Conservation (phyloP, 1,140 invertebrate genomes). For the Latrodectus geometricus region DNA sequence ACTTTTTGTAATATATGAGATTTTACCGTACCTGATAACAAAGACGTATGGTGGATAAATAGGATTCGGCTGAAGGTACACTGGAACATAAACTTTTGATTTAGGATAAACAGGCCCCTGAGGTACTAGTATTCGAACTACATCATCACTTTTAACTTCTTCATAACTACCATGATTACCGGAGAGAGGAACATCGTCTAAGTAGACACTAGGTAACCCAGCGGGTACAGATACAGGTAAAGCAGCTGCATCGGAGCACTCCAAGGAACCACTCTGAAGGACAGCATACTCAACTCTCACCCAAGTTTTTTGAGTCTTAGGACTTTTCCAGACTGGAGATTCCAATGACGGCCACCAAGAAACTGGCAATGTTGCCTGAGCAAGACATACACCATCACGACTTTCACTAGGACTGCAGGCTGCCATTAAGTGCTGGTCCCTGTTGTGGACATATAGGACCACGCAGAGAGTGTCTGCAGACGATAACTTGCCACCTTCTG, state of each 20-base stretch:
- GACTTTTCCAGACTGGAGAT: conserved; percentile 66
- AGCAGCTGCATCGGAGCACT: conserved; percentile 58
- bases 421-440: conserved; percentile 75
- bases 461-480: conserved; percentile 64
- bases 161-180: conserved; percentile 81
- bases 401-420: conserved; percentile 85
- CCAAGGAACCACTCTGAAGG: conserved; percentile 68
- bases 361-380: conserved; percentile 81
- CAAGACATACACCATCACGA: conserved; percentile 89
- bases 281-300: conserved; percentile 85
- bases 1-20: background rate
- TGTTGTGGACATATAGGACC: conserved; percentile 78
- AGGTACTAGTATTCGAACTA: conserved; percentile 85
- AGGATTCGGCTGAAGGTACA: conserved; percentile 78
- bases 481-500: conserved; percentile 46
- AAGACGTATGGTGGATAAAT: conserved; percentile 78
- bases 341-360: conserved; percentile 82
- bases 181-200: conserved; percentile 79
- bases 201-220: conserved; percentile 52
- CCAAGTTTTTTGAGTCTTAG: conserved; percentile 78
- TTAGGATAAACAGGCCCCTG: conserved; percentile 87
- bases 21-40: conserved; percentile 79
- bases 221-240: conserved; percentile 54
- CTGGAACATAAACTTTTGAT: conserved; percentile 87
- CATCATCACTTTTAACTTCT: conserved; percentile 82